Percentiles rank a stretch among this genome's conserved stretches.
Evolutionary conservation across 2,888 invertebrate species (phyloP).

Genomic region (Marasmarcha lunaedactyla): DNA sequence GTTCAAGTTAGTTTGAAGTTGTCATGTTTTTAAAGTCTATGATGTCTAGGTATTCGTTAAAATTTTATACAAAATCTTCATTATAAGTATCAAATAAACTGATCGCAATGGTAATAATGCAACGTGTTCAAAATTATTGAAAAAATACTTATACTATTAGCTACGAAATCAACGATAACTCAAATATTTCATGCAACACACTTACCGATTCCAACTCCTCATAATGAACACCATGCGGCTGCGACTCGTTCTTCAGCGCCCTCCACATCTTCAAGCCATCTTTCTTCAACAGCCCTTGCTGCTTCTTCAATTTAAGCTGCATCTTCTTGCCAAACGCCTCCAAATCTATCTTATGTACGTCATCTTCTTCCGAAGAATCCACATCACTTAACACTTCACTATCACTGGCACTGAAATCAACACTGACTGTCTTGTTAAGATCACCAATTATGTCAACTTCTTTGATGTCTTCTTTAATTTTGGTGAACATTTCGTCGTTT

Average conservation of each 20-base stretch:
- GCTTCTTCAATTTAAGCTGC: slow-evolving; percentile 80
- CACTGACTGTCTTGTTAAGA: slow-evolving; percentile 51
- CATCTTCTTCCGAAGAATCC: slow-evolving; percentile 49
- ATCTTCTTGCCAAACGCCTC: slow-evolving; percentile 84
- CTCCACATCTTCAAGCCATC: slow-evolving; percentile 85
- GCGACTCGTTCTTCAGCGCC: slow-evolving; percentile 80
- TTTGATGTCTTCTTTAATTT: slow-evolving; percentile 43
- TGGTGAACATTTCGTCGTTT: slow-evolving; percentile 57
- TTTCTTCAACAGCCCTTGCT: slow-evolving; percentile 81
- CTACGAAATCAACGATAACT: no score
- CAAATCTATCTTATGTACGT: slow-evolving; percentile 76
- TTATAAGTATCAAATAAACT: no score
- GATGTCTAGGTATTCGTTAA: no score
- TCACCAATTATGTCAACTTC: slow-evolving; percentile 55
- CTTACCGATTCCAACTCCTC: slow-evolving; percentile 82
- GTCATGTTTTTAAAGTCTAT: no score
- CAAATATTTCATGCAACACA: no score
- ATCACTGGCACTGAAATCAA: slow-evolving; percentile 40
- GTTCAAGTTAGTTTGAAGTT: no score
- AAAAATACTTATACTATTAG: no score
- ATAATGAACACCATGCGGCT: slow-evolving; percentile 83
- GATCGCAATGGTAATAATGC: no score
- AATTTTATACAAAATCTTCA: no score
- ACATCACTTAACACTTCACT: slow-evolving; percentile 25
- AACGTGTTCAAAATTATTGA: no score